phyloP scores from a whole-genome alignment of 2,888 invertebrate genomes.

The Agapetus fuscipes region DNA sequence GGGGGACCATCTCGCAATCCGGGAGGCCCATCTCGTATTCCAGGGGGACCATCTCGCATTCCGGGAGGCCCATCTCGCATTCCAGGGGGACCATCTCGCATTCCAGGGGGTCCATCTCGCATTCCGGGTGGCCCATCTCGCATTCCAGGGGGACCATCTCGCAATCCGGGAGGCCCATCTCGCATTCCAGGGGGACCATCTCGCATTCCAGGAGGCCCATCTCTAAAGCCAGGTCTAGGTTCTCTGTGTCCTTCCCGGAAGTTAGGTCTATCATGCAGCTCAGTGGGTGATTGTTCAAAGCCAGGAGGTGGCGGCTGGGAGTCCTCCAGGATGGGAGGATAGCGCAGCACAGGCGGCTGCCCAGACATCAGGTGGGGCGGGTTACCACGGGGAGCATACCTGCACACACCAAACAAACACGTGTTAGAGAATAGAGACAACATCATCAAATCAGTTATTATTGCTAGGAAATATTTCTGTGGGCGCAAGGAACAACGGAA shows the following conservation, averaged over 20 bases:
- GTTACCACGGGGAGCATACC: slow-evolving; percentile 37
- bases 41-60: slow-evolving; percentile 19
- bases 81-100: slow-evolving; percentile 5
- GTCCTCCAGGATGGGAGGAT: too few relatives aligned
- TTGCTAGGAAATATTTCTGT: too few relatives aligned
- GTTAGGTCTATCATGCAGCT: slow-evolving; percentile 33
- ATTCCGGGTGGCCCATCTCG: slow-evolving; percentile 10
- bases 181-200: not conserved
- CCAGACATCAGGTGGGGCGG: slow-evolving; percentile 32
- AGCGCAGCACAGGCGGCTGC: slow-evolving; percentile 27
- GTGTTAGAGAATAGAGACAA: too few relatives aligned
- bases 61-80: slow-evolving; percentile 5
- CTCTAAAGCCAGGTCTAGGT: slow-evolving; percentile 9
- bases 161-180: slow-evolving; percentile 5
- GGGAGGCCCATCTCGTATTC: not conserved
- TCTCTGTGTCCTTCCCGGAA: slow-evolving; percentile 38
- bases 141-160: slow-evolving; percentile 9
- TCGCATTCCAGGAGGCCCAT: too few relatives aligned
- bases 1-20: slow-evolving; percentile 13
- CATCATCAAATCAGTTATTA: too few relatives aligned
- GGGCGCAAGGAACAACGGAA: too few relatives aligned
- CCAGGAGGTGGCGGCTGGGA: slow-evolving; percentile 53
- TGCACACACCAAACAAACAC: slow-evolving; percentile 28
- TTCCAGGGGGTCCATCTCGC: slow-evolving; percentile 7
- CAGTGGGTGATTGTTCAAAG: slow-evolving; percentile 48